Base-by-base conservation (phyloP, 2,888 invertebrate species). In the Acleris laterana region DNA sequence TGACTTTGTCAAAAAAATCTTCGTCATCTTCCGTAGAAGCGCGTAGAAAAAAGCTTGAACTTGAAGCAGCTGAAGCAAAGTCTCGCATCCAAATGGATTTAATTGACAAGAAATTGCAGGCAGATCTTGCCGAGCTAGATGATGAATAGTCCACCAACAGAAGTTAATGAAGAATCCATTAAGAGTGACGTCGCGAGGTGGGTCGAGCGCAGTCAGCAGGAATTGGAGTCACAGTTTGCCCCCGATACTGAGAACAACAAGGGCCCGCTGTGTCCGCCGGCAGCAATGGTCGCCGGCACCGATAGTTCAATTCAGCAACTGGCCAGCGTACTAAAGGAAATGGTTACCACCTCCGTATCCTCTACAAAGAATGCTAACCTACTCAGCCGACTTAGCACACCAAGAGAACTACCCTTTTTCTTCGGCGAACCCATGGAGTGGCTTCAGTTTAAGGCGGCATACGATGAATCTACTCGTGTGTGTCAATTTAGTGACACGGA, bases 371-470 rank as follows among this genome's bases (percentile, higher is more conserved):
- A 53, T n/a, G 38, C 19, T 9, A 61, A 57, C 1, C 28, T 72
- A 13, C 63, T 73, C 1, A 71, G 69, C 52, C 69, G 72, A 6
- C 46, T 73, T 1, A 61, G 69, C 44, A 72, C 70, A 3, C 69
- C 73, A 2, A 64, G 51, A 25, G 75, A 75, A 5, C 50, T 73
- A 28, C 72, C 72, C 5, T 3, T 16, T 2, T 74, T 71, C 32
- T 69, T n/a, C 16, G 74, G 76, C 2, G 74, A 76, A 50, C 74
- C 71, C 0, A 46, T 76, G 69, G 74, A 77, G 3, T 76, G 75
- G 73, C 62, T 76, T 5, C 68, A 62, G 3, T 74, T 75, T 25
- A 75, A 70, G 53, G 63, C 70, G 20, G 73, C 75, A 0, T 77
- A 66, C 38, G 56, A 71, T 2, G 75, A 76, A 32, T 74, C 74